These are phyloP conservation scores for Semicossyphus pulcher DNA, from an alignment of 2,113 vertebrate species.

Conservation along the genomic window DNA sequence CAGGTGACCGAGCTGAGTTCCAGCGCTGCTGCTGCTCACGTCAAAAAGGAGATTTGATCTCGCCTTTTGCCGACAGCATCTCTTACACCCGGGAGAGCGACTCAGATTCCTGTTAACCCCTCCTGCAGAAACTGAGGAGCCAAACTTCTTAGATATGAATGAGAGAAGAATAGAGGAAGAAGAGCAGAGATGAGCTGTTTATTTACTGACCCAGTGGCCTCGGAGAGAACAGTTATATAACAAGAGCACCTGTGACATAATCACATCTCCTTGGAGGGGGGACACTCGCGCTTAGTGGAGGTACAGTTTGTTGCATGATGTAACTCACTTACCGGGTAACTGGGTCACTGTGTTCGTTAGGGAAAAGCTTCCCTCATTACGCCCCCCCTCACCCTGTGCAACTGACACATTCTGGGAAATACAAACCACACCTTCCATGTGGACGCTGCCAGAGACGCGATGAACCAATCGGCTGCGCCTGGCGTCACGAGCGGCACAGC, in stretches of 20 bases:
- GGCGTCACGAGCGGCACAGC: constrained; percentile 55
- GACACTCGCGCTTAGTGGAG: constrained; percentile 67
- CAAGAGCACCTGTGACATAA: constrained; percentile 83
- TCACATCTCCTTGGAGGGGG: constrained; percentile 67
- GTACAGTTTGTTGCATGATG: constrained; percentile 75
- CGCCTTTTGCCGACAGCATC: constrained; percentile 37
- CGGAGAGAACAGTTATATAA: constrained; percentile 82
- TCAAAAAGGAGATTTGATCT: constrained; percentile 75
- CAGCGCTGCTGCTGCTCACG: constrained; percentile 49
- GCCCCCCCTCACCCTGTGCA: constrained; percentile 27
- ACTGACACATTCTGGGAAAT: constrained; percentile 76
- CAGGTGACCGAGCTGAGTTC: constrained; percentile 66
- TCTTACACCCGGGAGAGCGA: constrained; percentile 15
- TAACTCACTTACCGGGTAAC: constrained; percentile 80
- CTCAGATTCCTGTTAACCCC: constrained; percentile 35
- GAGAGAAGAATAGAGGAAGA: constrained; percentile 39
- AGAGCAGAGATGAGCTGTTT: constrained; percentile 63
- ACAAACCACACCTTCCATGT: constrained; percentile 61
- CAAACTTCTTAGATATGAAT: constrained; percentile 48
- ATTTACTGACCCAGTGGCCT: constrained; percentile 83
- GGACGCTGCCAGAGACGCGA: constrained; percentile 59
- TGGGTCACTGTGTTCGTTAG: constrained; percentile 84
- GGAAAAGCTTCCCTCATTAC: constrained; percentile 72
- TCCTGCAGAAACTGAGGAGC: constrained; percentile 32
- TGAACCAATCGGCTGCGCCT: constrained; percentile 45